Base-by-base conservation (phyloP, 2,888 invertebrate species). In the Prenolepis imparis region DNA sequence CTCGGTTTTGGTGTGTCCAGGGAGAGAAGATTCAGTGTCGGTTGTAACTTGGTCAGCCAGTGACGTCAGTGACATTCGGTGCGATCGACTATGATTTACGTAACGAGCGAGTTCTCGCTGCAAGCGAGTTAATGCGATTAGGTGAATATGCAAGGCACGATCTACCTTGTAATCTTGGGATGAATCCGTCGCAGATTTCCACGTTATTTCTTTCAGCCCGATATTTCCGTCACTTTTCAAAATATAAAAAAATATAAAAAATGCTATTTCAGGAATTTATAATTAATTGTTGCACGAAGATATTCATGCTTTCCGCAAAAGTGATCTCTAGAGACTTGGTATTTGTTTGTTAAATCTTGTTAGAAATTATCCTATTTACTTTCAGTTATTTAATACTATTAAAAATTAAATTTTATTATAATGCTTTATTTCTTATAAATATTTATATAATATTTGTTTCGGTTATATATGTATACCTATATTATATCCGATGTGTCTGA, bases 21-120 rank as follows among this genome's bases (percentile, higher is more conserved):
- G 12, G 12, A 59, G 36, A 78, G 24, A 59, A 41, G 32, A 68
- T 48, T 59, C 70, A 80, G 78, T 80, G 78, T 44, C 68, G 78
- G 39, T 18, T 39, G 28, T 77, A 77, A 66, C 36, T 52, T 15
- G 52, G n/a, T 82, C 72, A 52, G 66, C 28, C 72, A 83, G 83
- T 87, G 83, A 87, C 75, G 77, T 81, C 81, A 85, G 78, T 85
- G 87, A 80, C 61, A 41, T 48, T 68, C 84, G 73, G 87, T 87
- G 85, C 57, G 68, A 68, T 77, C 73, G 81, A 85, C 68, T 64
- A 75, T 36, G 57, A 28, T 24, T 41, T 21, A 24, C 75, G 52
- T 18, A 44, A 44, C 44, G 24, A 67, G 57, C 48, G 55, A 67
- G 52, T 77, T 57, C 44, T 15, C 41, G n/a, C 28, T 44, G 41